Evolutionary conservation across 2,888 invertebrate genomes (phyloP).

Genomic region (Adelphocoris suturalis): DNA sequence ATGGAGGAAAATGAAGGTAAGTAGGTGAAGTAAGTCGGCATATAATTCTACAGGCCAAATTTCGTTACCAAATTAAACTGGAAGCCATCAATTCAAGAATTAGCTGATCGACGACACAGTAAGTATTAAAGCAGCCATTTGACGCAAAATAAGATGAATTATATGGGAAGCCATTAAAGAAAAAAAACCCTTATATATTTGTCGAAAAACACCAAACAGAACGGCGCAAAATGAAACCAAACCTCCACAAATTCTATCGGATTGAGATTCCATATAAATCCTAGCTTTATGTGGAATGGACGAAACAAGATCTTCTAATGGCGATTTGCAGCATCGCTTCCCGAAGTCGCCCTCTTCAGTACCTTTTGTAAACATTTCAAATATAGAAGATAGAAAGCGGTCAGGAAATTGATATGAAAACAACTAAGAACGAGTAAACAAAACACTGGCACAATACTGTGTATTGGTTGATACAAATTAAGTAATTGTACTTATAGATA

Average conservation of each 20-base stretch:
- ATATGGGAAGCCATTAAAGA: background rate
- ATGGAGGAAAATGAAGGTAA: too few species aligned
- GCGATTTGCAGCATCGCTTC: constrained; percentile 49
- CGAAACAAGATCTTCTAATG: constrained; percentile 52
- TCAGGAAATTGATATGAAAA: background rate
- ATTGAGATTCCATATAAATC: constrained; percentile 60
- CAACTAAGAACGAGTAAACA: too few species aligned
- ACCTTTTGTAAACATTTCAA: constrained; percentile 55
- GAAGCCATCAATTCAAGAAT: background rate
- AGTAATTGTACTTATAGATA: too few species aligned
- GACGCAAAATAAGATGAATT: constrained; percentile 1
- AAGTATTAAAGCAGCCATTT: constrained; percentile 13
- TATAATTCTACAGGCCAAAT: background rate
- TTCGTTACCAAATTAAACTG: background rate
- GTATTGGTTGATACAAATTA: too few species aligned
- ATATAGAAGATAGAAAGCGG: background rate
- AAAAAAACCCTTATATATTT: background rate
- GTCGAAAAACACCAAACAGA: constrained; percentile 12
- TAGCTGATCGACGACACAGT: background rate
- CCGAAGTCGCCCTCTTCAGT: constrained; percentile 43
- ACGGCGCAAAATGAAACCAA: constrained; percentile 16
- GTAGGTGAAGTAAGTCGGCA: background rate
- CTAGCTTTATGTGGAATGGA: constrained; percentile 62
- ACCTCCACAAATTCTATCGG: constrained; percentile 51
- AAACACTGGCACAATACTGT: too few species aligned